Evolutionary conservation across 2,888 invertebrate genomes (phyloP), one percentile per base, ranked within the genome.

Genomic region (Resseliella maxima): DNA sequence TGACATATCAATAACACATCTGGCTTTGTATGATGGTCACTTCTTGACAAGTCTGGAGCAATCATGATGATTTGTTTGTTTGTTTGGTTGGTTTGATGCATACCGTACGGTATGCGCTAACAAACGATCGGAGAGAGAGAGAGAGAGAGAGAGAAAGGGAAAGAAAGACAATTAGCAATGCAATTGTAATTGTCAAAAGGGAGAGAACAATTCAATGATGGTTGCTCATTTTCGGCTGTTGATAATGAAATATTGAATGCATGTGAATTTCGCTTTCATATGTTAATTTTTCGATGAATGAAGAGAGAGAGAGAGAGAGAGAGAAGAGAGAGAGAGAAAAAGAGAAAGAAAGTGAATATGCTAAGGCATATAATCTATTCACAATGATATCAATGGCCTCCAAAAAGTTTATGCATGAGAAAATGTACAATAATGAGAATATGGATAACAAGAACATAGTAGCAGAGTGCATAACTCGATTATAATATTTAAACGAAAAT

Each of bases 321-420:
- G 18, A 41, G 12, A 41, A 50, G 18, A 50, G 15, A 50, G 21
- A 50, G 10, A 2, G 21, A 50, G 21, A 50, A 24, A 59, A 6
- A 59, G 46, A 50, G 18, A 50, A 50, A 50, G 18, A 50, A 18
- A 50, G 8, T 50, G 46, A n/a, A n/a, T n/a, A 21, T 18, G 10
- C 50, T 18, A 50, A 50, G 50, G 50, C 24, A 12, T 24, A 24
- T 59, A 2, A 59, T n/a, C n/a, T 12, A 59, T 59, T 12, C n/a
- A n/a, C 27, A 35, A 15, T 2, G 72, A 72, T 72, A 72, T 72
- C 72, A 72, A 72, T 72, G 72, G 72, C 72, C 72, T 72, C 72
- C 31, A 72, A 72, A 27, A 72, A 72, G 72, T 72, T 72, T 72
- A 72, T 72, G 72, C 72, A 72, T 72, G 72, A 72, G 72, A 72